Evolutionary conservation across 1,140 invertebrate species (phyloP).

Genomic region (Euwallacea fornicatus): DNA sequence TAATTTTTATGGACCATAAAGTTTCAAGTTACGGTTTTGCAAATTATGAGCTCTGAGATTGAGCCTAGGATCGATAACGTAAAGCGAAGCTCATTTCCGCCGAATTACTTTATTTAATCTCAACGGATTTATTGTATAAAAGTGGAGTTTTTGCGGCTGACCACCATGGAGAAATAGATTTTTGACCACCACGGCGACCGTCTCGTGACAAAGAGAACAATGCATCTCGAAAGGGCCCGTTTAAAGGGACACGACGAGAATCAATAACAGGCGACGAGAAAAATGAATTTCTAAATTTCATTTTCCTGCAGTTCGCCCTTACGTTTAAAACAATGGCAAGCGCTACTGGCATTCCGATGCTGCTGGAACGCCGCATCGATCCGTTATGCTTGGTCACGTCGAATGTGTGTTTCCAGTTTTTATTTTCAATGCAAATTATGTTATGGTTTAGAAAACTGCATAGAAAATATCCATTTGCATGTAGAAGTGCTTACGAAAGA

Average conservation of each 20-base stretch:
- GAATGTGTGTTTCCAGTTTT: conserved; percentile 2
- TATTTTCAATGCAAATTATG: neutral
- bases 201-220: conserved; percentile 3
- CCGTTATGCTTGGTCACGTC: neutral
- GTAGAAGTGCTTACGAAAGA: too few species aligned
- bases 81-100: too few species aligned
- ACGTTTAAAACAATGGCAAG: conserved; percentile 1
- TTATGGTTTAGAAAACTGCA: too few species aligned
- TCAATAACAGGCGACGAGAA: neutral
- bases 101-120: too few species aligned
- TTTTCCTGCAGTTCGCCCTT: conserved; percentile 3
- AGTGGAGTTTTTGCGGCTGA: too few species aligned
- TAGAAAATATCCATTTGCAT: too few species aligned
- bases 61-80: too few species aligned
- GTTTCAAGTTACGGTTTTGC: neutral
- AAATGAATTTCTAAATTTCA: conserved; percentile 6
- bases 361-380: neutral
- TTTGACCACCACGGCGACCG: neutral
- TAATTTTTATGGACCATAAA: neutral
- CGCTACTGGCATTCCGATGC: neutral
- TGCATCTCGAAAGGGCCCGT: neutral
- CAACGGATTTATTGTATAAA: too few species aligned
- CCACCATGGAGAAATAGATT: too few species aligned
- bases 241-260: conserved; percentile 2
- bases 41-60: too few species aligned